Base-by-base conservation (phyloP, 2,113 vertebrate species). In the Rhynchomys soricoides region DNA sequence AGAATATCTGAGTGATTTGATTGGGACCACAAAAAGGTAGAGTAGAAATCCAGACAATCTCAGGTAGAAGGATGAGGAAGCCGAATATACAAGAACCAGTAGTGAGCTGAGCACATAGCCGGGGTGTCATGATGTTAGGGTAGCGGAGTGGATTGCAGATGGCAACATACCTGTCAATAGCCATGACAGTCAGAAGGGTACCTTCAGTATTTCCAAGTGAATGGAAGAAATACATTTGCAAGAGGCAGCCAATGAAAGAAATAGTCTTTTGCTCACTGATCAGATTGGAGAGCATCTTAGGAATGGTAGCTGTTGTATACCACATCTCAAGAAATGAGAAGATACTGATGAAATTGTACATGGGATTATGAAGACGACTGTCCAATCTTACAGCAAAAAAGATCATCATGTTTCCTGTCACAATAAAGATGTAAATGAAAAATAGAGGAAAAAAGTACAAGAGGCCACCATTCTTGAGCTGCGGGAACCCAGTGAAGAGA, bases 1-100 rank as follows among this genome's bases (percentile, higher is more conserved):
- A 98, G 74, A 98, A 98, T 43, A 98, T 77, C 94, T 98, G 96
- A 70, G 90, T 59, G 71, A 98, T 98, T 73, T 96, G 86, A 82
- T 97, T 98, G n/a, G 97, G 88, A 0, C 97, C 97, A 93, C 98
- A 98, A 92, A 98, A 97, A 1, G 98, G 96, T 62, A 98, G 45
- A 7, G 90, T 94, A 43, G 96, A 96, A 64, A 97, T 97, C 91
- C 98, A 97, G 2, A 70, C 94, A 26, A 97, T 86, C 81, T 97
- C 96, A 43, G 96, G 96, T 13, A 98, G 74, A 77, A 97, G 83
- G 21, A 96, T 93, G 73, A 98, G 83, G 86, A 98, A 98, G 13
- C 97, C 97, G 83, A 97, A 96, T 22, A 97, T 16, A 40, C 96
- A 98, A 50, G 96, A 97, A 2, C 86, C 93, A 24, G 34, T 85